Evolutionary conservation across 2,888 invertebrate genomes (phyloP).

Genomic region (Oscheius sp.): DNA sequence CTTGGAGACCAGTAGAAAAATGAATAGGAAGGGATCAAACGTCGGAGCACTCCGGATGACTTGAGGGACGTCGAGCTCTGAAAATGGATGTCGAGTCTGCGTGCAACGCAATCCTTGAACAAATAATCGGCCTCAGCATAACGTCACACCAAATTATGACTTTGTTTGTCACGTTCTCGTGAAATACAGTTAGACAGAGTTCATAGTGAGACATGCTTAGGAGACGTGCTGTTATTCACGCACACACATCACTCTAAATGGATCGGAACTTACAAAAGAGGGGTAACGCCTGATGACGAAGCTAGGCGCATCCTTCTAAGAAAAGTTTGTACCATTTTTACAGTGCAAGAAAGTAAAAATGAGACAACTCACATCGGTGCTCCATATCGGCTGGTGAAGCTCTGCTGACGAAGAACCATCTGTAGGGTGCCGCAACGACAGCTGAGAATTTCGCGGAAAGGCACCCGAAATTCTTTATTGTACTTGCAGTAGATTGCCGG

Average conservation of each 20-base stretch:
- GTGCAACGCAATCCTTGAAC: slow-evolving; percentile 27
- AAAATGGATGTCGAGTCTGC: slow-evolving; percentile 1
- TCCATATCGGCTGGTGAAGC: slow-evolving; percentile 69
- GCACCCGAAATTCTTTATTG: slow-evolving; percentile 73
- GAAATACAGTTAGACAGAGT: not conserved
- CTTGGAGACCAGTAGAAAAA: slow-evolving; percentile 3
- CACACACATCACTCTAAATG: slow-evolving; percentile 3
- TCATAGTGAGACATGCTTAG: slow-evolving; percentile 12
- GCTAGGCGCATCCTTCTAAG: slow-evolving; percentile 28
- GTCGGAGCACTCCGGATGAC: slow-evolving; percentile 37
- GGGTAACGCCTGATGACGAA: slow-evolving; percentile 26
- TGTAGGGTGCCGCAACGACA: slow-evolving; percentile 73
- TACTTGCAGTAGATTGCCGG: slow-evolving; percentile 89
- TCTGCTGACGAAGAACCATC: slow-evolving; percentile 70
- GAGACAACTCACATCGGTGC: slow-evolving; percentile 60
- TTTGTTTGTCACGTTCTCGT: not conserved
- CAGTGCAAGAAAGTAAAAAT: not conserved
- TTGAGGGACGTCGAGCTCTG: slow-evolving; percentile 34
- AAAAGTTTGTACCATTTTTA: slow-evolving; percentile 1
- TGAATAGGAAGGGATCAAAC: slow-evolving; percentile 4
- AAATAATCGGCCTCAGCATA: slow-evolving; percentile 16
- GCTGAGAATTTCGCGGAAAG: slow-evolving; percentile 73
- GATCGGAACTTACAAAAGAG: slow-evolving; percentile 29
- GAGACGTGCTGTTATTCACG: not conserved
- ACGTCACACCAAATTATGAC: slow-evolving; percentile 10